phyloP scores from a whole-genome alignment of 2,888 invertebrate genomes.

The Therioaphis trifolii region DNA sequence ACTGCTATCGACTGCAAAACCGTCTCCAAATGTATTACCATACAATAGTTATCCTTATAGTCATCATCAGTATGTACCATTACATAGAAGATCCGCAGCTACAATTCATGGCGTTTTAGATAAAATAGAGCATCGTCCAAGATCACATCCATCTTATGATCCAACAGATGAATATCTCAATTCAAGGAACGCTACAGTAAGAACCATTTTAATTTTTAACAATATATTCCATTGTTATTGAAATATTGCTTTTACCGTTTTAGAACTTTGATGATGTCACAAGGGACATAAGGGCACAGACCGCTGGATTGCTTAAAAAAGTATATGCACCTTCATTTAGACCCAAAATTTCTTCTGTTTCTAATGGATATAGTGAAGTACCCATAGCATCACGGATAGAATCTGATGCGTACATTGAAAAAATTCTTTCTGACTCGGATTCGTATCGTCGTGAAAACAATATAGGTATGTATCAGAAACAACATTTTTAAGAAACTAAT shows the following conservation, averaged over 20 bases:
- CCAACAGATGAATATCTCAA: slow-evolving; percentile 83
- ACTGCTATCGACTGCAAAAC: slow-evolving; percentile 34
- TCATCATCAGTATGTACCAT: slow-evolving; percentile 62
- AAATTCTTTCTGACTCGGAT: slow-evolving; percentile 48
- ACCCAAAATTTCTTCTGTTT: slow-evolving; percentile 63
- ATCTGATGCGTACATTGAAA: slow-evolving; percentile 76
- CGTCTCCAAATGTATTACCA: slow-evolving; percentile 57
- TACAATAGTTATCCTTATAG: slow-evolving; percentile 52
- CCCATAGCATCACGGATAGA: slow-evolving; percentile 74
- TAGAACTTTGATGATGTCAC: slow-evolving; percentile 88
- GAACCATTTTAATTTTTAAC: slow-evolving; percentile 65
- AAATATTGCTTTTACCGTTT: slow-evolving; percentile 65
- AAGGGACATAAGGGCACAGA: slow-evolving; percentile 82
- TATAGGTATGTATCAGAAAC: slow-evolving; percentile 22
- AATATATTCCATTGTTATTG: background rate
- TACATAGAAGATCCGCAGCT: slow-evolving; percentile 63
- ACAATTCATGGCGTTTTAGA: slow-evolving; percentile 77
- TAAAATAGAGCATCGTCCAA: slow-evolving; percentile 76
- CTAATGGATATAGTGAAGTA: slow-evolving; percentile 72
- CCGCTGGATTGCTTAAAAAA: slow-evolving; percentile 79
- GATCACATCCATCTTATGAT: slow-evolving; percentile 75
- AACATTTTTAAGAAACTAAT: background rate
- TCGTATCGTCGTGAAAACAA: slow-evolving; percentile 47
- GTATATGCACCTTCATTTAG: slow-evolving; percentile 77
- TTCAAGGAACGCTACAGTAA: slow-evolving; percentile 80